A percentile compares a stretch with the other conserved stretches of the same genome.
Evolutionary conservation across 2,888 invertebrate species (phyloP).

Genomic region (Eustalomyia histrio): DNA sequence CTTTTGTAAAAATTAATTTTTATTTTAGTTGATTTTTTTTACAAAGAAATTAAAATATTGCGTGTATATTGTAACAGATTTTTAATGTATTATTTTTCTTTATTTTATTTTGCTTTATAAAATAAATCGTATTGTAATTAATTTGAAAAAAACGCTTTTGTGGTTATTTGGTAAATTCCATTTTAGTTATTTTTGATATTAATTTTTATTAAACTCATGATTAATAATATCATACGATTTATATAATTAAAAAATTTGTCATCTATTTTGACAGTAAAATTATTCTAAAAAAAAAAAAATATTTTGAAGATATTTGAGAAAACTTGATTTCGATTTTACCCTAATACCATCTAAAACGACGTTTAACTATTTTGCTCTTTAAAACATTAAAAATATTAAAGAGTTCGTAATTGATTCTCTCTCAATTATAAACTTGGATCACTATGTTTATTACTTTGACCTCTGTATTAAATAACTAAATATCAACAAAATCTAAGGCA

Average conservation of each 20-base stretch:
- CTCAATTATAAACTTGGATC: no score
- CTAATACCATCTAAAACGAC: no score
- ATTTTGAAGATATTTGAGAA: not conserved
- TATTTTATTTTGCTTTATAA: not conserved
- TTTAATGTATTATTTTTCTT: constrained; percentile 3
- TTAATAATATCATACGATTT: constrained; percentile 29
- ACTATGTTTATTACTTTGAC: no score
- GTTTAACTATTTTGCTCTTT: no score
- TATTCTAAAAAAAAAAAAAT: no score
- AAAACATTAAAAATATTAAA: no score
- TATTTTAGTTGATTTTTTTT: constrained; percentile 31
- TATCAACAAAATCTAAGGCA: no score
- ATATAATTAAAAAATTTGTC: not conserved
- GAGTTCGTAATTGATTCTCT: no score
- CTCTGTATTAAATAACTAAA: no score
- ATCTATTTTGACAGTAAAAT: not conserved
- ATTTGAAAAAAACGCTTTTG: constrained; percentile 31
- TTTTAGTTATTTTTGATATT: constrained; percentile 24
- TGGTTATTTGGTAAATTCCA: constrained; percentile 46
- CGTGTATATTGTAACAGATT: constrained; percentile 28
- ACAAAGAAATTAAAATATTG: constrained; percentile 36
- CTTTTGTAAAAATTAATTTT: constrained; percentile 51
- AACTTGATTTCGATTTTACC: no score
- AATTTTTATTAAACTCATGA: constrained; percentile 30
- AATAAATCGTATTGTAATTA: not conserved